Evolutionary conservation across 2,888 invertebrate genomes (phyloP).

Genomic region (Polia nebulosa): DNA sequence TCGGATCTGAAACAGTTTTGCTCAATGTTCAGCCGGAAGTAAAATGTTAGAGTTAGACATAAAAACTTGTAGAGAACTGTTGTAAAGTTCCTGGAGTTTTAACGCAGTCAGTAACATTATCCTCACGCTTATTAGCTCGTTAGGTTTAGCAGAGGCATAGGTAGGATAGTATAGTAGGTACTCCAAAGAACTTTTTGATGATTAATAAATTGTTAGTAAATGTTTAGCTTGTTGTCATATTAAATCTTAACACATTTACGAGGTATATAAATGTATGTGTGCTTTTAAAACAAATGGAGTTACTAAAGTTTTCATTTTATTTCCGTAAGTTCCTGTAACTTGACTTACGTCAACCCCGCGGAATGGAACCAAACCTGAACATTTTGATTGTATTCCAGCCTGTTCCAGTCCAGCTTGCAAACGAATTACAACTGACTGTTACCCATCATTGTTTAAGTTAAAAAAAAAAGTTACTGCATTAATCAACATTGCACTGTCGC

Average conservation of each 20-base stretch:
- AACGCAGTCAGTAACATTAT: slow-evolving; percentile 12
- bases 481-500: no score
- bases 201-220: no score
- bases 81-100: slow-evolving; percentile 25
- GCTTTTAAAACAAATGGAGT: no score
- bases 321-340: no score
- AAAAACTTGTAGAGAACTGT: slow-evolving; percentile 15
- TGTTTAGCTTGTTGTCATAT: no score
- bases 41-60: slow-evolving; percentile 22
- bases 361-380: background rate
- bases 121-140: slow-evolving; percentile 4
- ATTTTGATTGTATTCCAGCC: background rate
- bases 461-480: no score
- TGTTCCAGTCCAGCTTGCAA: background rate
- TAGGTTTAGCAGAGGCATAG: background rate
- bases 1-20: slow-evolving; percentile 22
- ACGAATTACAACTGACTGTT: no score
- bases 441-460: no score
- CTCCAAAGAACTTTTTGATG: background rate
- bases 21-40: slow-evolving; percentile 28
- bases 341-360: no score
- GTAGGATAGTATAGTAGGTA: background rate
- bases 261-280: no score
- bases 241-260: background rate
- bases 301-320: no score